Conservation (phyloP, 2,888 invertebrate genomes). For the Ditula angustiorana region DNA sequence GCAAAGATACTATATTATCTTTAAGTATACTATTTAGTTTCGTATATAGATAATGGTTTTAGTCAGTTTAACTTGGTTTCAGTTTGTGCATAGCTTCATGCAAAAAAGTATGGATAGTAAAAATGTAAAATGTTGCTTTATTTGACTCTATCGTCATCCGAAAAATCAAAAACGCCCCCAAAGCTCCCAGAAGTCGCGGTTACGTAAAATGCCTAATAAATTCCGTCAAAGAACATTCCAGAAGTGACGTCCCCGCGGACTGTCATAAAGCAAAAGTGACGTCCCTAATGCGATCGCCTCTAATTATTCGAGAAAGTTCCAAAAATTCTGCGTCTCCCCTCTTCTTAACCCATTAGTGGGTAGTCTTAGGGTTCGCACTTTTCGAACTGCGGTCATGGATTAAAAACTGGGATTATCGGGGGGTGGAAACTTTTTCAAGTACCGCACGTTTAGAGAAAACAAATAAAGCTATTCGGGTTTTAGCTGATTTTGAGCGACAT, state of each 20-base stretch:
- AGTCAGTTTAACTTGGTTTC: too few species aligned
- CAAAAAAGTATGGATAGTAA: too few species aligned
- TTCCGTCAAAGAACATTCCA: slow-evolving; percentile 54
- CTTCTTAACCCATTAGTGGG: slow-evolving; percentile 78
- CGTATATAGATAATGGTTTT: too few species aligned
- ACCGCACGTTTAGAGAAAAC: slow-evolving; percentile 19
- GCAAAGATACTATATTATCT: too few species aligned
- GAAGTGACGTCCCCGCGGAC: slow-evolving; percentile 60
- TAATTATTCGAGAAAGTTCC: slow-evolving; percentile 80
- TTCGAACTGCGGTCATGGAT: slow-evolving; percentile 56
- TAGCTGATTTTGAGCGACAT: background rate
- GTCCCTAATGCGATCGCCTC: slow-evolving; percentile 77
- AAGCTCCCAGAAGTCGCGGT: slow-evolving; percentile 24
- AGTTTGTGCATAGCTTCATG: too few species aligned
- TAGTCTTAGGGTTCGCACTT: slow-evolving; percentile 71
- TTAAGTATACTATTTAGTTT: too few species aligned
- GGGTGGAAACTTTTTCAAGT: slow-evolving; percentile 5
- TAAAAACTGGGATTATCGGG: slow-evolving; percentile 34
- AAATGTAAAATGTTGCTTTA: too few species aligned
- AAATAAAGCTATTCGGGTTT: background rate
- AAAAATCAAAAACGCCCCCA: background rate
- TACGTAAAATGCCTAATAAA: slow-evolving; percentile 30
- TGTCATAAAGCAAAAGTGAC: slow-evolving; percentile 80
- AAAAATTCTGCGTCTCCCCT: slow-evolving; percentile 69
- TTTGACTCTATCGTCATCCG: background rate